phyloP scores from a whole-genome alignment of 2,888 invertebrate genomes.

The Spilosoma lubricipeda region DNA sequence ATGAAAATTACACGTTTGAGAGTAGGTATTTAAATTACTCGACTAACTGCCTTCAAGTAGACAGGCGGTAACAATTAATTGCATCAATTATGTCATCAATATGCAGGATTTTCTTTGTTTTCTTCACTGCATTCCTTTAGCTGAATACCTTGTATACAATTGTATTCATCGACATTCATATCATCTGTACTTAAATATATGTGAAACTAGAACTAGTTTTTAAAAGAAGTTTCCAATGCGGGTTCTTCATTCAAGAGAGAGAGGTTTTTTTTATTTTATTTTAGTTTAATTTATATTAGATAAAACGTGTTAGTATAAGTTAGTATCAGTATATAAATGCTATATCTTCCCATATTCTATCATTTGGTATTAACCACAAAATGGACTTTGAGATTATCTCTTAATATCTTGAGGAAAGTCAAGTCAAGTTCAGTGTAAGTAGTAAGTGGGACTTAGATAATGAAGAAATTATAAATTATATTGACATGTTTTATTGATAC shows the following conservation, averaged over 20 bases:
- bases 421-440: neutral
- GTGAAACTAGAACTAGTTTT: no score
- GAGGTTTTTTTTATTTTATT: neutral
- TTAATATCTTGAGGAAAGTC: neutral
- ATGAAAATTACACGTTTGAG: constrained; percentile 6
- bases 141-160: neutral
- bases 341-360: neutral
- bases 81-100: constrained; percentile 40
- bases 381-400: neutral
- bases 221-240: no score
- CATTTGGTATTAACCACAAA: neutral
- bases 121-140: constrained; percentile 49
- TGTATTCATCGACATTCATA: constrained; percentile 4
- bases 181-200: neutral
- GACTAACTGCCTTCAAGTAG: constrained; percentile 22
- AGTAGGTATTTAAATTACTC: constrained; percentile 27
- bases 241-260: no score
- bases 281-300: neutral
- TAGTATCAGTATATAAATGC: neutral
- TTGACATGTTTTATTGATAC: no score
- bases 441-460: neutral
- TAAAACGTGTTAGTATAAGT: neutral
- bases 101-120: constrained; percentile 49
- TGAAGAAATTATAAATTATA: neutral
- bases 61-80: constrained; percentile 30